Base-by-base conservation (phyloP, 2,113 vertebrate species). In the Paedocypris sp. region DNA sequence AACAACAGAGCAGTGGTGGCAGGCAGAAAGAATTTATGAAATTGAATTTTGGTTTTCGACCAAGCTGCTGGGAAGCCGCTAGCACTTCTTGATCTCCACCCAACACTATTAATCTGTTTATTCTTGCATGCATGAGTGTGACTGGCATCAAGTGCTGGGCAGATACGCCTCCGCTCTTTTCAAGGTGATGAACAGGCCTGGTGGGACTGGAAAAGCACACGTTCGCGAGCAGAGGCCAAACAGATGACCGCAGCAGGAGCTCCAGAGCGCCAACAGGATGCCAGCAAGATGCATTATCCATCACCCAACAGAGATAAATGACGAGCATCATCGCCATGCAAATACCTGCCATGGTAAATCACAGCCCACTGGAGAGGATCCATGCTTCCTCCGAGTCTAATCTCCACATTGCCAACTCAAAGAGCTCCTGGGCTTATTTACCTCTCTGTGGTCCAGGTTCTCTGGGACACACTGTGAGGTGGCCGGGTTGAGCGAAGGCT, bases 161-260 rank as follows among this genome's bases (percentile, higher is more conserved):
- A 35, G 6, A 22, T 5, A 35, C 7, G 32, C 32, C 19, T 52
- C 6, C 36, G 31, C 13, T 39, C 35, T 56, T 23, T 36, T 69
- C 53, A 64, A 69, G 42, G 38, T 60, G 28, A 36, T 46, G 46
- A 73, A 71, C 57, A 64, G 65, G 62, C 62, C 64, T 66, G 36
- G 52, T 61, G 70, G 69, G 28, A 60, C 47, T 53, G 38, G 26
- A 50, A 45, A 15, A 25, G 18, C 29, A 45, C 41, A 54, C 48
- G 51, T 16, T 23, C 19, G 25, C 18, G 26, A 57, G 9, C 4
- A 20, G 47, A 45, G 15, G 23, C 47, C 32, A 45, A 41, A 29
- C 33, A 36, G 20, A 36, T 62, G 57, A 56, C 42, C 57, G 4
- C 13, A 12, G 47, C 16, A 46, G 25, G 31, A 60, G 22, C 9